Evolutionary conservation across 53 echinoderm and acorn worm genomes (phyloP).

Genomic region (Actinopyga echinites): DNA sequence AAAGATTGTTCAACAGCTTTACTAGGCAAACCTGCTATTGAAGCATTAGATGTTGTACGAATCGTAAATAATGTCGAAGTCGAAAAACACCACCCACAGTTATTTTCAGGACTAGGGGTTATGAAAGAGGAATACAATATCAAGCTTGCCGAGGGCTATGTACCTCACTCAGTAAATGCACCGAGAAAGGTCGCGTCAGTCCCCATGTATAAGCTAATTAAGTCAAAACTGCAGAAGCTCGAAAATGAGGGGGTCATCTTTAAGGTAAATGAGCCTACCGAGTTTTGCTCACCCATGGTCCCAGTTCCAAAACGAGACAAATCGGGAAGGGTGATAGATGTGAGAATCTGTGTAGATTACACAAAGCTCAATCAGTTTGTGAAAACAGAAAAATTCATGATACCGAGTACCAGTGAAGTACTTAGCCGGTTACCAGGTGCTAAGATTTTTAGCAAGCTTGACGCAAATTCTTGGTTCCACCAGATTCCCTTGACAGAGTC

Average conservation of each 20-base stretch:
- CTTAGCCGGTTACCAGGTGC: constrained; percentile 51
- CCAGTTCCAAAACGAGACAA: constrained; percentile 43
- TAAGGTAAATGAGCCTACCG: constrained; percentile 53
- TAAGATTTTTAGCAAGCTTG: constrained; percentile 62
- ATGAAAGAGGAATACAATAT: constrained; percentile 2
- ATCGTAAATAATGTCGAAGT: background rate
- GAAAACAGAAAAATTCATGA: constrained; percentile 48
- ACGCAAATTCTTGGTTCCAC: constrained; percentile 58
- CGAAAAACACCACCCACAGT: background rate
- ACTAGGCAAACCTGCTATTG: constrained; percentile 39
- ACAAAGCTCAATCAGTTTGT: constrained; percentile 52
- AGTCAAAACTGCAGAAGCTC: constrained; percentile 51
- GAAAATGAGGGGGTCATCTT: constrained; percentile 52
- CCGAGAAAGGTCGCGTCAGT: background rate
- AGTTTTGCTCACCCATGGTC: constrained; percentile 57
- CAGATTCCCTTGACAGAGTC: constrained; percentile 55
- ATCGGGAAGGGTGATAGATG: constrained; percentile 27
- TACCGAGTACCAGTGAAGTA: constrained; percentile 44
- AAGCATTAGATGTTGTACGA: constrained; percentile 6
- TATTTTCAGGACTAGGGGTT: constrained; percentile 15
- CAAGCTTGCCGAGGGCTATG: background rate
- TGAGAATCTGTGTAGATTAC: constrained; percentile 65
- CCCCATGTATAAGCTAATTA: constrained; percentile 4
- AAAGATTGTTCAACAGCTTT: background rate
- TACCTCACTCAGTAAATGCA: background rate